A percentile compares a stretch with the other conserved stretches of the same genome.
Evolutionary conservation across 2,113 vertebrate genomes (phyloP).

Genomic region (Poeciliopsis turrubarensis): DNA sequence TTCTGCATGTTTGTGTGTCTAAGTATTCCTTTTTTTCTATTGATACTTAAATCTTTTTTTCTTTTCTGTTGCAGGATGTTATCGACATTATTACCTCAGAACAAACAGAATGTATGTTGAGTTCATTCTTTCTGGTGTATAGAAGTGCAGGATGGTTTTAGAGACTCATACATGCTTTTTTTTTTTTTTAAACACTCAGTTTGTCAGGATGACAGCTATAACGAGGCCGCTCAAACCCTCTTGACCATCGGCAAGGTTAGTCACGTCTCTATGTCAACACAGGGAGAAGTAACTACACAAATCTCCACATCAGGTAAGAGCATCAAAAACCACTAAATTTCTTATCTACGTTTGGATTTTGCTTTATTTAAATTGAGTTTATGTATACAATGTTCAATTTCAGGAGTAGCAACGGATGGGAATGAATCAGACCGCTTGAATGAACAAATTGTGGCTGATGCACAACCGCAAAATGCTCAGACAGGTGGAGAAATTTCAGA

Average conservation of each 20-base stretch:
- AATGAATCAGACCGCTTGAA: constrained; percentile 36
- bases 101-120: constrained; percentile 82
- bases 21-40: background rate
- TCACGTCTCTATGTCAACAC: constrained; percentile 47
- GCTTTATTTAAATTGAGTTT: background rate
- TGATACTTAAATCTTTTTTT: constrained; percentile 1
- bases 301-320: constrained; percentile 41
- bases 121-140: background rate
- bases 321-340: background rate
- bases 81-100: constrained; percentile 76
- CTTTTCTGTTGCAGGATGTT: constrained; percentile 80
- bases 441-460: constrained; percentile 12
- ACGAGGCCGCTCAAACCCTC: constrained; percentile 91
- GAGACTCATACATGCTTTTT: background rate
- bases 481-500: constrained; percentile 7
- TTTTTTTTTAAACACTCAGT: constrained; percentile 61
- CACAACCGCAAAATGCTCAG: constrained; percentile 22
- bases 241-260: constrained; percentile 86
- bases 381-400: constrained; percentile 6
- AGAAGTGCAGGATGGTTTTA: background rate
- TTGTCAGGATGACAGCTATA: constrained; percentile 81
- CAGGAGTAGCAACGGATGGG: constrained; percentile 33
- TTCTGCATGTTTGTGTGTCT: background rate
- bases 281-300: constrained; percentile 15
- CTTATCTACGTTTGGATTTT: background rate